Evolutionary conservation across 1,140 invertebrate genomes (phyloP), one percentile per base, ranked within the genome.

Genomic region (Drosophila tani): DNA sequence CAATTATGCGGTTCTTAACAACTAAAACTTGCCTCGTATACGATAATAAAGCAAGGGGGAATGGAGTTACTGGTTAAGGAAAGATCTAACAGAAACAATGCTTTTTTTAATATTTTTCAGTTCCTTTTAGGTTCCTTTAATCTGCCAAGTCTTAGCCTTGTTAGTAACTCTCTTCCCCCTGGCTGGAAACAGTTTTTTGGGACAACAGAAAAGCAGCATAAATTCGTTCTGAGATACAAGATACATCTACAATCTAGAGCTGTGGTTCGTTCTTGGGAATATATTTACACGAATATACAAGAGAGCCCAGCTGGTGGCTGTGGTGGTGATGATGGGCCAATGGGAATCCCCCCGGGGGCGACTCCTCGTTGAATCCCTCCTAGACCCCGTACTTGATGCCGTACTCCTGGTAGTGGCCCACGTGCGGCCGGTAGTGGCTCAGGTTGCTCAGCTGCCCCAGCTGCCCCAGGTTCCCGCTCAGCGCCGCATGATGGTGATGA

Each of bases 331-430:
- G 50, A 27, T 55, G 53, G 51, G 35, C 21, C 35, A 56, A 5
- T 1, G 53, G 53, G 35, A 56, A 40, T 56, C 53, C 53, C 53
- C 53, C 53, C 8, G 19, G 35, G 35, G 53, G 53, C 53, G 53
- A 56, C 53, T 56, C 53, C 53, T 56, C 35, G 27, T 11, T 19
- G 14, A 50, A 15, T 21, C 17, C 49, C 29, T 40, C 50, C 84
- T 93, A 93, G 67, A 93, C 92, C 27, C 92, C 91, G 68, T 93
- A 93, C 68, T 93, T 93, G 60, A 93, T 93, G 53, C 92, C 92
- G 58, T 93, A 93, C 53, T 93, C 92, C 80, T 93, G 92, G 57
- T 93, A 93, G 58, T 93, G 91, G 0, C 92, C 91, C 58, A 92
- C 90, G 64, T 93, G 92, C 6, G 91, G 82, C n/a, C 91, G 64